phyloP scores from a whole-genome alignment of 2,888 invertebrate genomes.

The Drosophila percnosoma region DNA sequence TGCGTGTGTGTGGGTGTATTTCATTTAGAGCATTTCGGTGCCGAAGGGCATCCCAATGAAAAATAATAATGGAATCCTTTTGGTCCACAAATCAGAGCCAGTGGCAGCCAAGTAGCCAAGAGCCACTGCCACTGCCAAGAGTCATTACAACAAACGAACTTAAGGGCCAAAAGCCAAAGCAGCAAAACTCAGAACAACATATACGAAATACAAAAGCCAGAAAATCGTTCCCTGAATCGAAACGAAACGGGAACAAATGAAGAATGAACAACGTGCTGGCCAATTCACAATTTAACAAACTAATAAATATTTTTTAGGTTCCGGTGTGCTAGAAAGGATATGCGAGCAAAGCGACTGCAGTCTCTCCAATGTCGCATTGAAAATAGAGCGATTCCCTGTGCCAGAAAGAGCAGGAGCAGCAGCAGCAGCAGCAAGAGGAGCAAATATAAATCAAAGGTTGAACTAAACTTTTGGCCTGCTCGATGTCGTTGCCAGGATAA shows the following conservation, averaged over 20 bases:
- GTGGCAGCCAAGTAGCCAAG: slow-evolving; percentile 8
- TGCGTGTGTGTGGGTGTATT: slow-evolving; percentile 11
- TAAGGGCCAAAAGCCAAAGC: slow-evolving; percentile 37
- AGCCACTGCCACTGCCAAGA: slow-evolving; percentile 55
- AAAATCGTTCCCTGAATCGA: slow-evolving; percentile 24
- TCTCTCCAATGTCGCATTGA: slow-evolving; percentile 44
- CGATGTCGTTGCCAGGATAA: slow-evolving; percentile 81
- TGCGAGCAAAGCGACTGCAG: slow-evolving; percentile 37
- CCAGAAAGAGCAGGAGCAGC: slow-evolving; percentile 25
- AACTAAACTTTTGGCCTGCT: slow-evolving; percentile 78
- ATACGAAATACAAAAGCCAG: slow-evolving; percentile 31
- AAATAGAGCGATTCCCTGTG: slow-evolving; percentile 80
- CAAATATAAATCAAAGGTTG: slow-evolving; percentile 83
- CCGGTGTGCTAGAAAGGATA: slow-evolving; percentile 70
- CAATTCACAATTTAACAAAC: slow-evolving; percentile 84
- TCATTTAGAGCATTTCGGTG: slow-evolving; percentile 43
- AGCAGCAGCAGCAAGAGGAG: not conserved
- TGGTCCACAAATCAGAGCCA: slow-evolving; percentile 39
- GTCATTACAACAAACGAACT: slow-evolving; percentile 69
- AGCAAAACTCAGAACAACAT: slow-evolving; percentile 54
- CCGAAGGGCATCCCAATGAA: slow-evolving; percentile 75
- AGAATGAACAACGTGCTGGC: slow-evolving; percentile 49
- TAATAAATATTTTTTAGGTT: slow-evolving; percentile 83
- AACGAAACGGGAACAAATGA: slow-evolving; percentile 21
- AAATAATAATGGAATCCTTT: slow-evolving; percentile 72